Base-by-base conservation (phyloP, 2,888 invertebrate species). In the Drosophila phalerata region DNA sequence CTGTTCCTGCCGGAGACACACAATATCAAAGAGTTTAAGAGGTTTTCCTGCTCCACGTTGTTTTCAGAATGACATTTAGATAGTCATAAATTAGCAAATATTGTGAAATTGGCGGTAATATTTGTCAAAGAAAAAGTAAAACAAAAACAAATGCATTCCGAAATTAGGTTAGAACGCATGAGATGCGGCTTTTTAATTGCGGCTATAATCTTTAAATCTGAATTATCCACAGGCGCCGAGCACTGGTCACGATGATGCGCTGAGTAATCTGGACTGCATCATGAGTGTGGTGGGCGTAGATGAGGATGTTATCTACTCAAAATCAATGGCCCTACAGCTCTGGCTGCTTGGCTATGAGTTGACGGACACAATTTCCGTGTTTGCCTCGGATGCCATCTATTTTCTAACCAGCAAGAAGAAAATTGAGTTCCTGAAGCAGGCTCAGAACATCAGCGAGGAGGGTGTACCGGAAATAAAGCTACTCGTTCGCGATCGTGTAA, bases 321-420 rank as follows among this genome's bases (percentile, higher is more conserved):
- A 99, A 93, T 98, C 99, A 5, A 97, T 97, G 79, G 96, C 99
- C 17, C 93, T 99, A 78, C 99, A 99, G 97, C 97, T 97, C 63
- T 99, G 99, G 99, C 94, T 99, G 57, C 96, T 99, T 91, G 98
- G 98, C 55, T 99, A 99, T 92, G 99, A 99, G 92, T 93, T 99
- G 56, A 97, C 98, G 0, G 99, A 99, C 91, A 99, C 98, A 0
- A 96, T 99, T 61, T 97, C 98, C 93, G 95, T 99, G 8, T 94
- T 99, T 73, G 96, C 97, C 42, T 96, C 97, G 81, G 95, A 96
- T 47, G 95, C 95, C 40, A 96, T 99, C 74, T 96, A 96, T 90
- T 97, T 99, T 89, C 94, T 99, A 65, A 97, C 98, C 1, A 98
- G 98, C 91, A 99, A 98, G 93, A 99, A 99, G 94, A 99, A 99